Evolutionary conservation across 2,888 invertebrate species (phyloP), one percentile per base, ranked within the genome.

Genomic region (Abscondita cerata): DNA sequence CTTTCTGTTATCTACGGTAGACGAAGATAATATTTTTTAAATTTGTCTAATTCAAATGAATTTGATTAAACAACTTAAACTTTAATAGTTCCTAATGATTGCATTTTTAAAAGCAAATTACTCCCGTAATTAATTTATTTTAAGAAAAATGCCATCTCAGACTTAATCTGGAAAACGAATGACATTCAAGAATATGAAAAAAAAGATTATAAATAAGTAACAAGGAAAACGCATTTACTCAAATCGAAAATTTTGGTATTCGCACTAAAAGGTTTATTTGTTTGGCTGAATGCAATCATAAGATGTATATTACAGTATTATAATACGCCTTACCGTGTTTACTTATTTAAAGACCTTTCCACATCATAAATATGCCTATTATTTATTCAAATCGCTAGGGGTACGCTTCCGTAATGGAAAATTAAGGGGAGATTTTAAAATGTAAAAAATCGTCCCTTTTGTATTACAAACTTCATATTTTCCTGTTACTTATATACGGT

Each of bases 381-480:
- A 75, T 74, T 76, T 76, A 76, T 76, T 76, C 75, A 75, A 75
- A 75, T 75, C 71, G 69, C 68, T 69, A 71, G 72, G 75, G 72
- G 72, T 72, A 71, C 52, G 59, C 65, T 61, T 50, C 59, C 50
- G 62, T 69, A 68, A 69, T 67, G 65, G 63, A 46, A 63, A 63
- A 63, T 63, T 63, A 63, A 62, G 59, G 63, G 63, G 63, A 63
- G 63, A 63, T 59, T 65, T 62, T 65, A 65, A 65, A 65, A 65
- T 56, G 62, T 52, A 62, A 59, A 65, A 65, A 65, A 65, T 65
- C 65, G 53, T 59, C 59, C 65, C 62, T 57, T 59, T 62, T 59
- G 62, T 56, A 59, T 55, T 65, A 62, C 62, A 56, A 52, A 65
- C 62, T 65, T 62, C 62, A 62, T 54, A 63, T 63, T 63, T 63